Percentiles rank a stretch among this genome's conserved stretches.
Conservation (phyloP, 2,113 vertebrate species). For the Triplophysa rosa region DNA sequence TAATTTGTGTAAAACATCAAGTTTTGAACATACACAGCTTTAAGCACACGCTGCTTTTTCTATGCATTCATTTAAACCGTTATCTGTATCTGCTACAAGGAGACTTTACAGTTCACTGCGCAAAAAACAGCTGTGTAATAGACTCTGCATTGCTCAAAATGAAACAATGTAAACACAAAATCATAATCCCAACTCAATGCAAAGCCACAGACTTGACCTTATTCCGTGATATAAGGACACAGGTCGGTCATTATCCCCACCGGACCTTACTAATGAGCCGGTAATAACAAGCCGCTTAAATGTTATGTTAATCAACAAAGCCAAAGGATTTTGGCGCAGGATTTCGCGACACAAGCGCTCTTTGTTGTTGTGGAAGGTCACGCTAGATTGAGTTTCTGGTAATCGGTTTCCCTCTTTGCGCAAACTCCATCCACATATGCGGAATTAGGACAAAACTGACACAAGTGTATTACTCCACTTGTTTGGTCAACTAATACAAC, state of each 20-base stretch:
- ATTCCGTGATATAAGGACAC: conserved; percentile 50
- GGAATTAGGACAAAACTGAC: conserved; percentile 46
- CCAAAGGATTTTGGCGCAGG: conserved; percentile 30
- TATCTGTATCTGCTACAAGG: too few relatives aligned
- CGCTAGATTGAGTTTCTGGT: conserved; percentile 34
- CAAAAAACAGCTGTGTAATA: not conserved
- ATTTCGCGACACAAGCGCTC: conserved; percentile 5
- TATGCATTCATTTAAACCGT: too few relatives aligned
- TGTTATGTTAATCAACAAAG: conserved; percentile 46
- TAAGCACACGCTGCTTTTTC: too few relatives aligned
- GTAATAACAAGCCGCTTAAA: conserved; percentile 22
- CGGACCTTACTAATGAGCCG: conserved; percentile 28
- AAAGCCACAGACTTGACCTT: not conserved
- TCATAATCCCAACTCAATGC: not conserved
- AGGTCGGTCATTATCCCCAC: conserved; percentile 8
- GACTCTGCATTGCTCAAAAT: not conserved
- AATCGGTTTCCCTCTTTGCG: conserved; percentile 35
- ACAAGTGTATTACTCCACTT: not conserved
- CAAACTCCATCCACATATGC: conserved; percentile 38
- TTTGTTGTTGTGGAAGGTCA: conserved; percentile 43
- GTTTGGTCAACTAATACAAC: conserved; percentile 14
- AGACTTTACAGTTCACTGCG: not conserved
- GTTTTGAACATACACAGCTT: too few relatives aligned
- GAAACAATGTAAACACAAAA: not conserved
- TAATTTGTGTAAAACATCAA: too few relatives aligned